Evolutionary conservation across 2,113 vertebrate species (phyloP), one percentile per base, ranked within the genome.

Genomic region (Paracanthobrama guichenoti): DNA sequence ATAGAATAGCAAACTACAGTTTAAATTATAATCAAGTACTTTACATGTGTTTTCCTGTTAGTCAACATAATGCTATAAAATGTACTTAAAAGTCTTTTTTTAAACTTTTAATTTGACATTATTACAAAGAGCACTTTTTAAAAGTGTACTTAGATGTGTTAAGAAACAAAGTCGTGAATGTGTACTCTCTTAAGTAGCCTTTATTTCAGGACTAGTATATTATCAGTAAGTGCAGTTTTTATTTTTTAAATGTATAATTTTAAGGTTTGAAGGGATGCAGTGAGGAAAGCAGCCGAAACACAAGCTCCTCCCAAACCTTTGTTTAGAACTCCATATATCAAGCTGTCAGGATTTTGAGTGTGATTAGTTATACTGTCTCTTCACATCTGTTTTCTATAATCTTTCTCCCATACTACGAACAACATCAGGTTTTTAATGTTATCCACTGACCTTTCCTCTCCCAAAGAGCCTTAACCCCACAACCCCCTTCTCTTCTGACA

Each of bases 321-420:
- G 72, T 75, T 26, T 50, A 9, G 72, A 14, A 16, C 6, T 28
- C 44, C 42, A 50, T 74, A 50, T 20, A 24, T 74, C 16, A 66
- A 28, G 48, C n/a, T 64, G 60, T 46, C 18, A 67, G 16, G 9
- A 28, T 66, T 80, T 28, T 53, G 9, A 66, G 78, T 28, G 18
- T 31, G 60, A 66, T 67, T 66, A 64, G 78, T 80, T 66, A 80
- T 26, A 4, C 60, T 26, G 11, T 67, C 26, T 66, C 60, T 66
- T 80, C 44, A 67, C 78, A 80, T 80, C 60, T 67, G 44, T n/a
- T 80, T 80, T 80, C 10, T 67, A 50, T 67, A 80, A 50, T 80
- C 60, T 79, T 59, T 28, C 57, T 31, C 26, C 24, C n/a, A 66
- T 31, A 35, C 44, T 80, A 18, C 5, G 18, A 50, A 35, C 60